Conservation (phyloP, 2,797 vertebrate species). For the Sebastes melanostomus region DNA sequence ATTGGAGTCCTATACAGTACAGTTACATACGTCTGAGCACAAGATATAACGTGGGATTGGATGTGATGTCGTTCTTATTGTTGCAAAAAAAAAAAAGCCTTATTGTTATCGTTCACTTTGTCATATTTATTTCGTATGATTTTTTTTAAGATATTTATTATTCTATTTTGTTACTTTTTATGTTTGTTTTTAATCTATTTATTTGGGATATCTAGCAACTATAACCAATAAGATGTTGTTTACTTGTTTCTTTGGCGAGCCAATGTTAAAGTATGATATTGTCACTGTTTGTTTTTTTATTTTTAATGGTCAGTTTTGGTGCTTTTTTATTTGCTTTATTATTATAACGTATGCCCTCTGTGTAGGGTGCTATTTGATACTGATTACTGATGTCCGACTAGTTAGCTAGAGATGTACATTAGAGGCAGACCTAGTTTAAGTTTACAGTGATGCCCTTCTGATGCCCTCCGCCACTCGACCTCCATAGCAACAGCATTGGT, state of each 20-base stretch:
- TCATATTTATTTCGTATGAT: slow-evolving; percentile 80
- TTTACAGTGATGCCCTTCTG: slow-evolving; percentile 69
- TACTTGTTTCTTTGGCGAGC: slow-evolving; percentile 79
- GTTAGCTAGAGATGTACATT: slow-evolving; percentile 77
- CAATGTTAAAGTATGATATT: slow-evolving; percentile 78
- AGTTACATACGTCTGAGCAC: slow-evolving; percentile 78
- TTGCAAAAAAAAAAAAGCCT: slow-evolving; percentile 82
- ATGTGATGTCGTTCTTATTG: slow-evolving; percentile 79
- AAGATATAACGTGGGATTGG: slow-evolving; percentile 77
- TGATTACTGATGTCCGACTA: slow-evolving; percentile 79
- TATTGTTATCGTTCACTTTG: slow-evolving; percentile 82
- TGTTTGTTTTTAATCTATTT: slow-evolving; percentile 72
- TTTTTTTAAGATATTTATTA: slow-evolving; percentile 80
- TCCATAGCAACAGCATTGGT: slow-evolving; percentile 34
- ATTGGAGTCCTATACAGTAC: slow-evolving; percentile 72
- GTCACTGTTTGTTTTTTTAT: slow-evolving; percentile 74
- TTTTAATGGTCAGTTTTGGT: slow-evolving; percentile 76
- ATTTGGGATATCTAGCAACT: slow-evolving; percentile 78
- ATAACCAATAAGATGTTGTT: slow-evolving; percentile 81
- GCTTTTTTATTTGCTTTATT: slow-evolving; percentile 78
- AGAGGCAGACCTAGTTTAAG: slow-evolving; percentile 73
- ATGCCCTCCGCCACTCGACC: slow-evolving; percentile 27
- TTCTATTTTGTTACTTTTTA: slow-evolving; percentile 82
- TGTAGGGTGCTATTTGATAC: slow-evolving; percentile 82
- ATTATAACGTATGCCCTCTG: slow-evolving; percentile 73